Percentiles rank a stretch among this genome's conserved stretches.
These are phyloP conservation scores for Papilio polyxenes DNA, from an alignment of 1,140 invertebrate species.

Conservation along the genomic window DNA sequence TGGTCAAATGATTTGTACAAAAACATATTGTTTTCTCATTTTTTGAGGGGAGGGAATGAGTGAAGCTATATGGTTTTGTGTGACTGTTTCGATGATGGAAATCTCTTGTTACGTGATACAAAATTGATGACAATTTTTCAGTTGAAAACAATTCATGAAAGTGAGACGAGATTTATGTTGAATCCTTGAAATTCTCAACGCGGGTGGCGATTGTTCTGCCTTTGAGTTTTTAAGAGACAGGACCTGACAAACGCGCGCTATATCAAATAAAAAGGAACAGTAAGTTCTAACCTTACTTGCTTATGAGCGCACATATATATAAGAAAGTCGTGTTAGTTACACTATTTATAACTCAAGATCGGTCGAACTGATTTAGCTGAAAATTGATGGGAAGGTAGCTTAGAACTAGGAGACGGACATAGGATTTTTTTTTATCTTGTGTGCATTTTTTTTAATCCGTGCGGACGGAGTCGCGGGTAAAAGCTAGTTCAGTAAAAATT, in stretches of 20 bases:
- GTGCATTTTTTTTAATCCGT: no score
- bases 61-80: background rate
- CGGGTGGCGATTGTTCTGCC: background rate
- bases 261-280: background rate
- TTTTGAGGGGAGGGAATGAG: background rate
- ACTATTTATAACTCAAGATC: no score
- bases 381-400: no score
- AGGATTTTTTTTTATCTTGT: no score
- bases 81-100: background rate
- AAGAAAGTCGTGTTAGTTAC: no score
- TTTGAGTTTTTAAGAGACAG: background rate
- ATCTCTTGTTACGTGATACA: background rate
- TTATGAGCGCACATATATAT: no score
- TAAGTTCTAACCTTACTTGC: background rate
- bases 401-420: no score
- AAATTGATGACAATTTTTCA: slow-evolving; percentile 6
- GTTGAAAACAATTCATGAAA: slow-evolving; percentile 1
- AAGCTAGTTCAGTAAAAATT: no score
- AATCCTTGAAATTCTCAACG: background rate
- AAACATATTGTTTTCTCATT: background rate
- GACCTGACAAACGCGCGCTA: no score
- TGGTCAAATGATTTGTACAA: no score
- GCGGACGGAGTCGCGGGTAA: no score
- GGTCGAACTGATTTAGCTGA: no score
- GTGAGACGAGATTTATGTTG: background rate